These are phyloP conservation scores for Myopa tessellatipennis DNA, from an alignment of 2,888 invertebrate species.

Conservation along the genomic window DNA sequence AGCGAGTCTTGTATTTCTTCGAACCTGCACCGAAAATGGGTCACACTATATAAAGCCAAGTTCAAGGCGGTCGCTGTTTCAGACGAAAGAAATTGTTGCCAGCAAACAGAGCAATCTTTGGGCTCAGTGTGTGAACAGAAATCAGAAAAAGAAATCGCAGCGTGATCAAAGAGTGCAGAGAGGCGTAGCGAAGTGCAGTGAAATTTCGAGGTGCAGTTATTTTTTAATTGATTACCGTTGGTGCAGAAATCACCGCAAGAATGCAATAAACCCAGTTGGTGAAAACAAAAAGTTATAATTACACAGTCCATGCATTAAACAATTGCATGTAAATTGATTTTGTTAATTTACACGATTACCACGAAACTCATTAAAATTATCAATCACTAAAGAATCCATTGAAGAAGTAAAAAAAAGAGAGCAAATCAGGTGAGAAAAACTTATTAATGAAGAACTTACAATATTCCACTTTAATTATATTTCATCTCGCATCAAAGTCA, in stretches of 20 bases:
- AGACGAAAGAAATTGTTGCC: constrained; percentile 66
- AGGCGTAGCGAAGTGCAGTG: constrained; percentile 29
- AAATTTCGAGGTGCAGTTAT: constrained; percentile 16
- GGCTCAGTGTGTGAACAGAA: constrained; percentile 4
- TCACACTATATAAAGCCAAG: constrained; percentile 85
- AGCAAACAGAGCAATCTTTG: constrained; percentile 26
- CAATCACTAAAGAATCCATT: neutral
- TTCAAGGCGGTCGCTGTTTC: constrained; percentile 80
- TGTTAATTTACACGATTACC: neutral
- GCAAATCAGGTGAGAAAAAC: constrained; percentile 24
- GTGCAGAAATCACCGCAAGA: constrained; percentile 14
- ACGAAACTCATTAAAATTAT: neutral
- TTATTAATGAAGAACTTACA: neutral
- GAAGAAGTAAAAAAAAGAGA: neutral
- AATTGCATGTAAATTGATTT: neutral
- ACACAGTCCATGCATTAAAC: neutral
- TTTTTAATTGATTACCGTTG: neutral
- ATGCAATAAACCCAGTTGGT: constrained; percentile 21
- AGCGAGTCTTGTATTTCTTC: constrained; percentile 45
- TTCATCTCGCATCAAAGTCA: no score
- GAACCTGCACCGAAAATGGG: constrained; percentile 72
- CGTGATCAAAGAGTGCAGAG: constrained; percentile 2
- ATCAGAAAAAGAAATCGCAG: neutral
- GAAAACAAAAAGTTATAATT: neutral
- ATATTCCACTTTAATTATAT: no score